phyloP scores from a whole-genome alignment of 1,140 invertebrate genomes.

The Panagrolaimus sp. region DNA sequence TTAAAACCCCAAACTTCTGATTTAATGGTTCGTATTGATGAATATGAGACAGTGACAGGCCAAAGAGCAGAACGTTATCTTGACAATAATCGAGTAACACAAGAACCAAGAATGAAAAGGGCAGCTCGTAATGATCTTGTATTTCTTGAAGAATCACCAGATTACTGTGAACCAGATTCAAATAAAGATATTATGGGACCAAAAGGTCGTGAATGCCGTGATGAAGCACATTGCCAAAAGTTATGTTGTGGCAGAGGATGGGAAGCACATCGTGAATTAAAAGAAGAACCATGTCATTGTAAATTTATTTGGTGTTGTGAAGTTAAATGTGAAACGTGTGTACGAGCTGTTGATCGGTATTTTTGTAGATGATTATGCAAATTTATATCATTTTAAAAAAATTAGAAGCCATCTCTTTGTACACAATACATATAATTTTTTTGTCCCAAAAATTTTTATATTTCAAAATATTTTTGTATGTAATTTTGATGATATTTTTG shows the following conservation, averaged over 20 bases:
- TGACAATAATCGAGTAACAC: slow-evolving; percentile 1
- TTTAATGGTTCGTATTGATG: slow-evolving; percentile 19
- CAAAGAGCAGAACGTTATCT: slow-evolving; percentile 9
- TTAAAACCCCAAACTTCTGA: slow-evolving; percentile 4
- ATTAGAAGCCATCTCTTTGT: no score
- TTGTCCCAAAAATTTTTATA: no score
- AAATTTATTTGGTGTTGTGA: slow-evolving; percentile 69
- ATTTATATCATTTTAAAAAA: no score
- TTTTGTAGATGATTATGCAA: not conserved
- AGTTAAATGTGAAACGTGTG: slow-evolving; percentile 67
- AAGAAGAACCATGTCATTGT: slow-evolving; percentile 65
- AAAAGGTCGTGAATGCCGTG: slow-evolving; percentile 65
- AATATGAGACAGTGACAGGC: slow-evolving; percentile 5
- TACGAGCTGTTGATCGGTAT: slow-evolving; percentile 16
- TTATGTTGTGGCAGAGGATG: slow-evolving; percentile 53
- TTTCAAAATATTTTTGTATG: no score
- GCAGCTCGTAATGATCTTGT: slow-evolving; percentile 61
- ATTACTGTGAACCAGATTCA: slow-evolving; percentile 63
- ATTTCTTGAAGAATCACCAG: slow-evolving; percentile 67
- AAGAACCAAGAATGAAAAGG: not conserved
- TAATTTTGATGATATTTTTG: no score
- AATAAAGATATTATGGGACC: slow-evolving; percentile 61
- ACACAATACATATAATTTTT: no score
- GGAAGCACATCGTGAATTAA: slow-evolving; percentile 28
- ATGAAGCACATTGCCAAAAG: slow-evolving; percentile 64